Evolutionary conservation across 2,113 vertebrate species (phyloP).

Genomic region (Pelodiscus sinensis): DNA sequence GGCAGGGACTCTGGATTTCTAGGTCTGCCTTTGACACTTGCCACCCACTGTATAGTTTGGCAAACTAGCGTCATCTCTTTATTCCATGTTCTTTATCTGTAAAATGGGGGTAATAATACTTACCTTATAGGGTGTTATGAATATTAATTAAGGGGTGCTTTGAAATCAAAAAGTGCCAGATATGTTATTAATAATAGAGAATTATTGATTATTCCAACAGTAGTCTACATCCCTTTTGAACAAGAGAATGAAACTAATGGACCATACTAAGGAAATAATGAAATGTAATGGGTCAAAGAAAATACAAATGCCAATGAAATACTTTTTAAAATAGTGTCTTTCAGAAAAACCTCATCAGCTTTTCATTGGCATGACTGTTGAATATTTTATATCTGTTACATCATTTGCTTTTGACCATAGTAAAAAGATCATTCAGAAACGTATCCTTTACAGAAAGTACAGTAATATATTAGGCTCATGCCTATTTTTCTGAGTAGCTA

Average conservation of each 20-base stretch:
- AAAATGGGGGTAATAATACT: conserved; percentile 42
- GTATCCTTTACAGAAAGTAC: not conserved
- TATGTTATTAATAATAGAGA: conserved; percentile 51
- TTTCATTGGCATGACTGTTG: not conserved
- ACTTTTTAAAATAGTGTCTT: not conserved
- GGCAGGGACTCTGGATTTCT: not conserved
- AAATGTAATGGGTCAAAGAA: conserved; percentile 20
- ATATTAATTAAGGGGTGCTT: conserved; percentile 60
- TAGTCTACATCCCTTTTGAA: conserved; percentile 61
- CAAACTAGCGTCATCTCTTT: conserved; percentile 5
- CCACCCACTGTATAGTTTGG: conserved; percentile 9
- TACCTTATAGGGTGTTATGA: conserved; percentile 29
- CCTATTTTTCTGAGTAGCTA: conserved; percentile 24
- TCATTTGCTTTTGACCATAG: conserved; percentile 15
- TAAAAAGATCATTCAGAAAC: conserved; percentile 26
- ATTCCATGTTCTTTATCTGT: not conserved
- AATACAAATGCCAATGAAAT: not conserved
- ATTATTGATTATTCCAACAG: conserved; percentile 49
- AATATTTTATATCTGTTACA: conserved; percentile 12
- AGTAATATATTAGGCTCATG: not conserved
- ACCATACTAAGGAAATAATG: conserved; percentile 4
- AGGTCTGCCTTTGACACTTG: conserved; percentile 31
- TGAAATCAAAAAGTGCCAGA: not conserved
- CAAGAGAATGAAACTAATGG: conserved; percentile 48
- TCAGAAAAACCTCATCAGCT: conserved; percentile 24